These are phyloP conservation scores for Halictus rubicundus DNA, from an alignment of 1,140 invertebrate species.

Conservation along the genomic window DNA sequence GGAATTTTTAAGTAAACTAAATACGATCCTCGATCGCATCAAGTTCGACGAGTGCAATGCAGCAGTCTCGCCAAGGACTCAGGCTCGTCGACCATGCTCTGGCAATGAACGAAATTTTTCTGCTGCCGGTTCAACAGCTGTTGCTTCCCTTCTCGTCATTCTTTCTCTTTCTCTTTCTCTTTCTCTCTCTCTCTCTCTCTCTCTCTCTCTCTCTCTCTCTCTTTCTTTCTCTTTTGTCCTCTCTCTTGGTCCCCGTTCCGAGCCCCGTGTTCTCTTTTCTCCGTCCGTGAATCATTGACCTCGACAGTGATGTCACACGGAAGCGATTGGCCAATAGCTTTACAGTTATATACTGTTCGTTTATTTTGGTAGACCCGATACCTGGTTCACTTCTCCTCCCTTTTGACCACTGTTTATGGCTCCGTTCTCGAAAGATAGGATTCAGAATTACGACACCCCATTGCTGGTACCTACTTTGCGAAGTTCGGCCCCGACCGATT, in stretches of 20 bases:
- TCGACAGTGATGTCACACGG: conserved; percentile 14
- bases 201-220: neutral
- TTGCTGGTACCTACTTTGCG: no score
- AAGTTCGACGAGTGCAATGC: neutral
- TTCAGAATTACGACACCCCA: no score
- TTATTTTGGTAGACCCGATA: conserved; percentile 21
- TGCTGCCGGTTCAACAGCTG: neutral
- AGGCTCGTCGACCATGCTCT: neutral
- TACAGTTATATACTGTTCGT: conserved; percentile 42
- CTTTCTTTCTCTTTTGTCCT: neutral
- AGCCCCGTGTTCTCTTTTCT: neutral
- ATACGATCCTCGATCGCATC: neutral
- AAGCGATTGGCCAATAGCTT: conserved; percentile 12
- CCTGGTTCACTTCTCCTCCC: no score
- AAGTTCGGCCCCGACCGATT: no score
- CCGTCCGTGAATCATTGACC: conserved; percentile 17
- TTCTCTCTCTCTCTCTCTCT: neutral
- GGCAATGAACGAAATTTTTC: conserved; percentile 2
- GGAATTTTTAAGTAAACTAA: neutral
- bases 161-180: no score
- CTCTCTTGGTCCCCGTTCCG: neutral
- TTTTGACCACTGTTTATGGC: no score
- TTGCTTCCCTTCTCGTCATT: neutral
- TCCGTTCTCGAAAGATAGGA: no score
- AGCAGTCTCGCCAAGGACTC: neutral